phyloP scores from a whole-genome alignment of 2,888 invertebrate genomes.

The Stratiomys singularior region DNA sequence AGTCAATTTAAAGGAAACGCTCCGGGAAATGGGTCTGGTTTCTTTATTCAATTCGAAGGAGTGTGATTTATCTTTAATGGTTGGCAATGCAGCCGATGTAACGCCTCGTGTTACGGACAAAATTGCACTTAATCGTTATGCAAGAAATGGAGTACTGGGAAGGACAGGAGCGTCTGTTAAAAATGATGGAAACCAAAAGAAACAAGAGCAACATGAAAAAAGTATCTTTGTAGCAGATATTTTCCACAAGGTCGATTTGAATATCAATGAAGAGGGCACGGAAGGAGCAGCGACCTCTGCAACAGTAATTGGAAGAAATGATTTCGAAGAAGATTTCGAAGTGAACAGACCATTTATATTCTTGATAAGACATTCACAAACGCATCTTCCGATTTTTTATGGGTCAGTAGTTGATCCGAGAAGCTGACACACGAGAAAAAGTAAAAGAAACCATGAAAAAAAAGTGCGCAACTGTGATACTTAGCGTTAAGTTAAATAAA shows the following conservation, averaged over 20 bases:
- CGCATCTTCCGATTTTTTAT: constrained; percentile 74
- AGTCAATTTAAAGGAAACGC: constrained; percentile 68
- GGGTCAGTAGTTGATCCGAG: constrained; percentile 71
- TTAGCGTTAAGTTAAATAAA: constrained; percentile 6
- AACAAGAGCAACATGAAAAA: background rate
- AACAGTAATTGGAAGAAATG: constrained; percentile 68
- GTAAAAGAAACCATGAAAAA: background rate
- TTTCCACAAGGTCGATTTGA: constrained; percentile 72
- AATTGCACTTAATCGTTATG: background rate
- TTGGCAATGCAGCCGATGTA: constrained; percentile 10
- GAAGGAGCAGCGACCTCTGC: constrained; percentile 74
- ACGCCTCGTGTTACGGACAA: background rate
- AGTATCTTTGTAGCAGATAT: constrained; percentile 68
- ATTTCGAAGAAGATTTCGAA: constrained; percentile 65
- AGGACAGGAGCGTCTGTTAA: background rate
- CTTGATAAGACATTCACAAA: constrained; percentile 73
- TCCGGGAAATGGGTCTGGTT: constrained; percentile 71
- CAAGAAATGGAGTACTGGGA: background rate
- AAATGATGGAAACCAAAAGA: background rate
- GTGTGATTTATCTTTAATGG: constrained; percentile 76
- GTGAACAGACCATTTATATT: constrained; percentile 76
- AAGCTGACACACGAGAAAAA: background rate
- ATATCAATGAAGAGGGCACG: constrained; percentile 73
- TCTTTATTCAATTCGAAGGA: constrained; percentile 71
- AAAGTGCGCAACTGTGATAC: constrained; percentile 15